Percentiles rank a stretch among this genome's conserved stretches.
Evolutionary conservation across 2,113 vertebrate genomes (phyloP).

Genomic region (Polyodon spathula): DNA sequence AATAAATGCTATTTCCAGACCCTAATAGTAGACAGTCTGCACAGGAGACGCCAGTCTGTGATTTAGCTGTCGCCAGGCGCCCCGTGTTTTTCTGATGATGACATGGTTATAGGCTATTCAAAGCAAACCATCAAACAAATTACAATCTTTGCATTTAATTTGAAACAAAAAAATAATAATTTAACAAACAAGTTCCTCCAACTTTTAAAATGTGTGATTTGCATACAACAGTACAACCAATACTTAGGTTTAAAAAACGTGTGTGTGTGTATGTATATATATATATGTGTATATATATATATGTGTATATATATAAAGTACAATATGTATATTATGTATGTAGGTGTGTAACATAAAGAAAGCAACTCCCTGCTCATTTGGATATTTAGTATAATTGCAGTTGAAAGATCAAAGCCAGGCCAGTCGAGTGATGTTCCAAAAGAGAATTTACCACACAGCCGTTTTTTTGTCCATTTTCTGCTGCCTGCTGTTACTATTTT

Average conservation of each 20-base stretch:
- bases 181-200: not conserved
- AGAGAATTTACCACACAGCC: slow-evolving; percentile 88
- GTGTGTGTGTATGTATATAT: no score
- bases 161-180: slow-evolving; percentile 42
- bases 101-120: slow-evolving; percentile 71
- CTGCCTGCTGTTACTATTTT: slow-evolving; percentile 89
- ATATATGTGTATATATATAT: not conserved
- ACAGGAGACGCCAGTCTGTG: slow-evolving; percentile 80
- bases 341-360: slow-evolving; percentile 18
- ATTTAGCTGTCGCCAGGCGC: slow-evolving; percentile 86
- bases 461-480: slow-evolving; percentile 87
- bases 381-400: slow-evolving; percentile 91
- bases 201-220: no score
- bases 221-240: no score
- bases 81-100: slow-evolving; percentile 75
- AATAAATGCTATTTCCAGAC: slow-evolving; percentile 84
- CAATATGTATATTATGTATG: not conserved
- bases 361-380: slow-evolving; percentile 67
- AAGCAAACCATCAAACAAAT: slow-evolving; percentile 71
- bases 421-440: slow-evolving; percentile 93
- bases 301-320: not conserved
- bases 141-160: slow-evolving; percentile 66
- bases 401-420: slow-evolving; percentile 89
- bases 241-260: no score
- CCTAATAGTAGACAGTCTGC: slow-evolving; percentile 79